Percentiles rank a stretch among this genome's conserved stretches.
Conservation (phyloP, 2,797 vertebrate species). For the Chaenodraco wilsoni region DNA sequence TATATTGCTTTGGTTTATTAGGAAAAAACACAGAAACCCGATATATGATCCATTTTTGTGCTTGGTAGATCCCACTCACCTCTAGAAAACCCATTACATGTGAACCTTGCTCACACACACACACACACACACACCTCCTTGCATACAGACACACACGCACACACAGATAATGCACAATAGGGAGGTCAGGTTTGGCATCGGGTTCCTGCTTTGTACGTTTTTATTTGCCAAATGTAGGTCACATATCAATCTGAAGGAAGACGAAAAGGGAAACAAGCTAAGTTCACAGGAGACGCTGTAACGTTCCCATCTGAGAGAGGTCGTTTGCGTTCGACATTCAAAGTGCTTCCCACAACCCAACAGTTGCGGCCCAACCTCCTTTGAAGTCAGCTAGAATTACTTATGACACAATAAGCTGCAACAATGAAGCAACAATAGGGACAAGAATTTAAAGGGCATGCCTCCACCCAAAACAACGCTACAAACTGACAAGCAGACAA, state of each 20-base stretch:
- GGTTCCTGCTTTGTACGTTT: constrained; percentile 76
- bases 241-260: constrained; percentile 73
- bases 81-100: constrained; percentile 77
- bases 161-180: constrained; percentile 28
- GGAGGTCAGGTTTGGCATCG: constrained; percentile 78
- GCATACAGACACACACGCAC: constrained; percentile 1
- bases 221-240: constrained; percentile 80
- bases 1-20: constrained; percentile 87
- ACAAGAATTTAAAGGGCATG: constrained; percentile 64
- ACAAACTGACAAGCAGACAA: constrained; percentile 17
- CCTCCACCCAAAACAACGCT: constrained; percentile 51
- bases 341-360: constrained; percentile 69
- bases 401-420: constrained; percentile 81
- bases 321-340: constrained; percentile 70
- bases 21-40: constrained; percentile 72
- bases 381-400: constrained; percentile 84
- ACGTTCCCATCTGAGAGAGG: constrained; percentile 68
- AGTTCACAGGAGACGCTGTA: constrained; percentile 57
- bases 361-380: constrained; percentile 64
- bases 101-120: constrained; percentile 58
- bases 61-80: constrained; percentile 78
- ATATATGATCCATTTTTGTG: constrained; percentile 81
- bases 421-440: constrained; percentile 78
- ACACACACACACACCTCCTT: constrained; percentile 48
- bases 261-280: constrained; percentile 54